Base-by-base conservation (phyloP, 2,888 invertebrate species). In the Acronicta psi region DNA sequence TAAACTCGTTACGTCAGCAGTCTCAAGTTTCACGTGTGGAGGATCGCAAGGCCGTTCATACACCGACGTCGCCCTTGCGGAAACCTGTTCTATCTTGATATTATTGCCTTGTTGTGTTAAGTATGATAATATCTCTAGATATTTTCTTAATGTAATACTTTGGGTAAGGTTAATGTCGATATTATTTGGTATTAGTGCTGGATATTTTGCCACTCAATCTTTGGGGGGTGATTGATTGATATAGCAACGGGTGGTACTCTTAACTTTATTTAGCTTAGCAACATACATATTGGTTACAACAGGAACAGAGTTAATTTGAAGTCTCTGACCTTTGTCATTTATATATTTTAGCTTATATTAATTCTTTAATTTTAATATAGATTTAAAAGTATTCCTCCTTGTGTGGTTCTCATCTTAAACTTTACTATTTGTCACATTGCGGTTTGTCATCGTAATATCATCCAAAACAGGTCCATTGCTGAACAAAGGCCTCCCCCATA, bases 71-170 rank as follows among this genome's bases (percentile, higher is more conserved):
- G 77, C 74, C 74, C 74, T 74, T 74, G 74, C 36, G 37, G 42
- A 68, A 77, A 74, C 74, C 74, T 46, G 74, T 74, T 73, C 43
- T 53, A 45, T 55, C 68, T 49, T 46, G 45, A 36, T 68, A 54
- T 72, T 72, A 72, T 54, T 56, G 64, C 74, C 44, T 49, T 38
- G 69, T 49, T 63, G 43, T 61, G 52, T 59, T 54, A 51, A 66
- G 36, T 51, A 36, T 55, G 37, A 20, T 37, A 31, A n/a, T 31
- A 31, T 31, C 34, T 6, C 34, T 59, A 20, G 40, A 45, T 50
- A 59, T 61, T 55, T 51, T 40, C 37, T 47, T 62, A 46, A 55
- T 63, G 49, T 7, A 53, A 72, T 67, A 29, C 68, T 16, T 40
- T 43, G 20, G 38, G 44, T 53, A 14, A 31, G 23, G 17, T 69